Evolutionary conservation across 2,888 invertebrate genomes (phyloP), one percentile per base, ranked within the genome.

Genomic region (Tachina grossa): DNA sequence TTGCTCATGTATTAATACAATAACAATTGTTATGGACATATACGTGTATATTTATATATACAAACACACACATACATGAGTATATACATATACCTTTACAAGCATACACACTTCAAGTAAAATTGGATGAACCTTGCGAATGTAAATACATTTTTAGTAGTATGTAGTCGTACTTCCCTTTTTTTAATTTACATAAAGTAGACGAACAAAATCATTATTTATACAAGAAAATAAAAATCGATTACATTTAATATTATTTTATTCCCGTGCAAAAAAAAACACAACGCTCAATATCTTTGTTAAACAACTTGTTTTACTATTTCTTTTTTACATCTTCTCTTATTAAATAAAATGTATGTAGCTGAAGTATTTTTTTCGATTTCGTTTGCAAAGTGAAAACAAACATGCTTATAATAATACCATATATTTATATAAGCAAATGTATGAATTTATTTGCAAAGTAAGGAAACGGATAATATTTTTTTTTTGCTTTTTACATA

Each of bases 161-260:
- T 6, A 31, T 31, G 31, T 31, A 6, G 6, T 31, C 31, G 31
- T 6, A 31, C 6, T 6, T 31, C 6, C 14, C 49, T 47, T 45
- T 53, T 4, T 22, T 22, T 43, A 71, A 55, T 71, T 43, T 71
- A n/a, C 14, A 55, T 68, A 16, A 51, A 16, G 9, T 39, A 43
- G 22, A 53, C 13, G 19, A 55, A 43, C 9, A 69, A 9, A 10
- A 68, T 39, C 1, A 66, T 66, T 66, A 51, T 49, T 66, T 31
- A 3, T 13, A 9, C 39, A 51, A 71, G 22, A 55, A 9, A 55
- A 45, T 39, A 51, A 39, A 68, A 68, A 68, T 68, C 55, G 22
- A 55, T 55, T 43, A 22, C 43, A n/a, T 71, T 45, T 45, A 19
- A 14, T 43, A 31, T n/a, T 71, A 31, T 71, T 45, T 71, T 71